phyloP scores from a whole-genome alignment of 2,113 vertebrate species.

The Toxotes chatareus region DNA sequence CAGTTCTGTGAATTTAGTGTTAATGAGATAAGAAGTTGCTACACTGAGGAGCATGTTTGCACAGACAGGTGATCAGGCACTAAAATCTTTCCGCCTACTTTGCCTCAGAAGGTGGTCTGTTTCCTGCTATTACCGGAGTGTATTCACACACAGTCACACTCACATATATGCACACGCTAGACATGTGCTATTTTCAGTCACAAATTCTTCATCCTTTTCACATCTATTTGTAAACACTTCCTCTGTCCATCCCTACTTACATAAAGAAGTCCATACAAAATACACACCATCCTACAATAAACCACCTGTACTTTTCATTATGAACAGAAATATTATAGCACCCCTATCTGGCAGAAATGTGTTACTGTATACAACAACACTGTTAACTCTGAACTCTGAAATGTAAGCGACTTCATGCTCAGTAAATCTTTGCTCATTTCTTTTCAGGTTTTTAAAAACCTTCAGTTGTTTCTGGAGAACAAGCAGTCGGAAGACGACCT shows the following conservation, averaged over 20 bases:
- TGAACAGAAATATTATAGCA: conserved; percentile 30
- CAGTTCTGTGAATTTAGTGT: conserved; percentile 37
- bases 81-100: conserved; percentile 66
- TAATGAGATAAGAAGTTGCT: conserved; percentile 38
- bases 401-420: not conserved
- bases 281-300: conserved; percentile 1
- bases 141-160: not conserved
- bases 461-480: conserved; percentile 97
- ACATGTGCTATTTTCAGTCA: conserved; percentile 12
- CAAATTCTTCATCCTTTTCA: conserved; percentile 10
- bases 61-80: conserved; percentile 73
- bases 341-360: conserved; percentile 50
- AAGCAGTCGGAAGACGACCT: conserved; percentile 97
- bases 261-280: not conserved
- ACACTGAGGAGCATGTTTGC: conserved; percentile 67
- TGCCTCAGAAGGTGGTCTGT: conserved; percentile 65
- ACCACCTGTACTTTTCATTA: conserved; percentile 36
- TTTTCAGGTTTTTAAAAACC: conserved; percentile 95
- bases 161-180: not conserved
- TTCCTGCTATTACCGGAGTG: conserved; percentile 70
- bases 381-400: not conserved
- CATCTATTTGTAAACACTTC: not conserved
- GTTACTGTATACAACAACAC: conserved; percentile 3
- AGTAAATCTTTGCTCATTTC: conserved; percentile 2
- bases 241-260: not conserved